These are phyloP conservation scores for Zophobas morio DNA, from an alignment of 1,140 invertebrate genomes.

Conservation along the genomic window DNA sequence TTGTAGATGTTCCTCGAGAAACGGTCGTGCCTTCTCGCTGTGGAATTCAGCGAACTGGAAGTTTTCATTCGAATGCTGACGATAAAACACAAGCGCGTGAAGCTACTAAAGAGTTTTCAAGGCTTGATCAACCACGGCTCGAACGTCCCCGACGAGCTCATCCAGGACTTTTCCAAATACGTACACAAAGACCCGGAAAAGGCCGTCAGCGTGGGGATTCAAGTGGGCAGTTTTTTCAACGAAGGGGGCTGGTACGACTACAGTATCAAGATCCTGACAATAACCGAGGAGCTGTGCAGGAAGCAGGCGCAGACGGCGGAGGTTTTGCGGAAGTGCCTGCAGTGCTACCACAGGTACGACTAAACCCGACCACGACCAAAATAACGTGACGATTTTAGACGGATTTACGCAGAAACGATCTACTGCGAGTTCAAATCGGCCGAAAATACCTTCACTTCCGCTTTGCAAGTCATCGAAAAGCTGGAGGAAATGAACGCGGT, in stretches of 20 bases:
- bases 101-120: constrained; percentile 78
- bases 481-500: constrained; percentile 67
- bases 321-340: constrained; percentile 72
- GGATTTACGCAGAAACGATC: constrained; percentile 84
- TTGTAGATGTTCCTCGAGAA: constrained; percentile 61
- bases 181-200: constrained; percentile 55
- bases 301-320: constrained; percentile 68
- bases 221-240: constrained; percentile 83
- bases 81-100: constrained; percentile 77
- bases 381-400: constrained; percentile 70
- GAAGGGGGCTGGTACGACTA: constrained; percentile 89
- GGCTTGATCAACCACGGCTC: constrained; percentile 76
- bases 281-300: constrained; percentile 75
- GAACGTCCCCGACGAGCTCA: constrained; percentile 71
- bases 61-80: constrained; percentile 82
- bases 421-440: constrained; percentile 85
- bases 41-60: constrained; percentile 81
- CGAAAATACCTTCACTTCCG: constrained; percentile 74
- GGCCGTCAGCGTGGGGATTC: constrained; percentile 72
- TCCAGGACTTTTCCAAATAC: constrained; percentile 68
- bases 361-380: too few relatives aligned
- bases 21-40: constrained; percentile 60
- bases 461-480: constrained; percentile 64
- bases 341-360: constrained; percentile 81
- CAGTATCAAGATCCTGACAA: constrained; percentile 78